Percentiles rank a stretch among this genome's conserved stretches.
Evolutionary conservation across 2,888 invertebrate genomes (phyloP).

Genomic region (Dolomedes plantarius): DNA sequence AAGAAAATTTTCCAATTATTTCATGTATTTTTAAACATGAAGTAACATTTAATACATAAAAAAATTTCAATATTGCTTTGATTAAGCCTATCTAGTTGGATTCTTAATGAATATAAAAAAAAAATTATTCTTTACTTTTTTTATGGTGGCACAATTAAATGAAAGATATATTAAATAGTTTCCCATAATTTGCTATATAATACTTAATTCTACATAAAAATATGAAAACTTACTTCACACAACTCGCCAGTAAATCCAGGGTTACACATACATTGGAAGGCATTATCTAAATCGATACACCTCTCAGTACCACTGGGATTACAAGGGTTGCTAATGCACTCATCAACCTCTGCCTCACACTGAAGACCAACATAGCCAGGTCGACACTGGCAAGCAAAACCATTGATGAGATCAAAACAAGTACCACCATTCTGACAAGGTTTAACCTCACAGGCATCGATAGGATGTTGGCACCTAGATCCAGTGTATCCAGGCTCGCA

Average conservation of each 20-base stretch:
- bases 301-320: conserved; percentile 91
- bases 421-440: conserved; percentile 95
- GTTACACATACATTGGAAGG: conserved; percentile 86
- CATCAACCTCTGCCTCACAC: conserved; percentile 94
- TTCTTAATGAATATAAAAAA: too few species aligned
- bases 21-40: too few species aligned
- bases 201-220: too few species aligned
- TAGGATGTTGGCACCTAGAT: conserved; percentile 87
- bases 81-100: too few species aligned
- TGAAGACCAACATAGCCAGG: conserved; percentile 85
- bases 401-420: conserved; percentile 90
- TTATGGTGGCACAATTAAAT: too few species aligned
- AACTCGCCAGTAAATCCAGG: conserved; percentile 89
- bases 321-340: conserved; percentile 93
- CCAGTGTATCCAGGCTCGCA: conserved; percentile 97
- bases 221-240: conserved; percentile 81
- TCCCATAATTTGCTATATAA: too few species aligned
- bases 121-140: too few species aligned
- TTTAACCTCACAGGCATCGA: conserved; percentile 91
- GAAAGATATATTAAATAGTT: too few species aligned
- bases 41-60: too few species aligned
- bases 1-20: too few species aligned
- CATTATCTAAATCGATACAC: conserved; percentile 85
- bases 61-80: too few species aligned
- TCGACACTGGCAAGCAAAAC: conserved; percentile 93